Percentiles rank a stretch among this genome's conserved stretches.
These are phyloP conservation scores for Naso thynnoides DNA, from an alignment of 2,797 vertebrate species.

Conservation along the genomic window DNA sequence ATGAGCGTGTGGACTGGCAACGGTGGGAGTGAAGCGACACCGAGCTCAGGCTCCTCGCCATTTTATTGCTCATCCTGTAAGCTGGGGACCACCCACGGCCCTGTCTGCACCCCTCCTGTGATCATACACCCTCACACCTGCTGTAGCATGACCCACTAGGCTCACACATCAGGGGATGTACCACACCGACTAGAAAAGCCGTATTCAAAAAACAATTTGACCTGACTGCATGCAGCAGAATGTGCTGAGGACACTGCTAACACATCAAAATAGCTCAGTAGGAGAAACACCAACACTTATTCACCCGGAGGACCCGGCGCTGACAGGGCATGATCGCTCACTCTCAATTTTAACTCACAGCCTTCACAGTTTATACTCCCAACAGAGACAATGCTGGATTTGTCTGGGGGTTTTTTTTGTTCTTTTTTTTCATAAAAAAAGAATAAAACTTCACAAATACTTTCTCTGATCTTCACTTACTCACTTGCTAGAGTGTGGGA, in stretches of 20 bases:
- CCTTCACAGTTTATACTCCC: slow-evolving; percentile 27
- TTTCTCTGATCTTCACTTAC: background rate
- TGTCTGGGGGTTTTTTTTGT: no score
- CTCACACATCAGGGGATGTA: slow-evolving; percentile 26
- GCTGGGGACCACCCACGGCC: slow-evolving; percentile 71
- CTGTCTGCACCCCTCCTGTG: slow-evolving; percentile 32
- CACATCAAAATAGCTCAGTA: slow-evolving; percentile 30
- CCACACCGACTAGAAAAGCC: slow-evolving; percentile 7
- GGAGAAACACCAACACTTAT: slow-evolving; percentile 38
- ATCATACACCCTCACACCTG: slow-evolving; percentile 38
- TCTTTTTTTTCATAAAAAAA: background rate
- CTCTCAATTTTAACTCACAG: slow-evolving; percentile 27
- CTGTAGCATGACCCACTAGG: slow-evolving; percentile 25
- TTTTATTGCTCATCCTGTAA: slow-evolving; percentile 33
- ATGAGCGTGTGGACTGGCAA: slow-evolving; percentile 39
- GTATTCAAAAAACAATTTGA: slow-evolving; percentile 18
- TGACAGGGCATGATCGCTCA: slow-evolving; percentile 34
- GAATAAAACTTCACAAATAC: background rate
- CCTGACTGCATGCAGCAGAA: slow-evolving; percentile 33
- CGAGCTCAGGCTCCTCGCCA: slow-evolving; percentile 29
- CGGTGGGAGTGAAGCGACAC: slow-evolving; percentile 59
- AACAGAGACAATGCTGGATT: background rate
- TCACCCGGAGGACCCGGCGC: slow-evolving; percentile 2
- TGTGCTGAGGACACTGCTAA: slow-evolving; percentile 8
- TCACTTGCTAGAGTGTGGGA: background rate